Percentiles rank a stretch among this genome's conserved stretches.
phyloP scores from a whole-genome alignment of 2,113 vertebrate species.

The Jacana jacana region DNA sequence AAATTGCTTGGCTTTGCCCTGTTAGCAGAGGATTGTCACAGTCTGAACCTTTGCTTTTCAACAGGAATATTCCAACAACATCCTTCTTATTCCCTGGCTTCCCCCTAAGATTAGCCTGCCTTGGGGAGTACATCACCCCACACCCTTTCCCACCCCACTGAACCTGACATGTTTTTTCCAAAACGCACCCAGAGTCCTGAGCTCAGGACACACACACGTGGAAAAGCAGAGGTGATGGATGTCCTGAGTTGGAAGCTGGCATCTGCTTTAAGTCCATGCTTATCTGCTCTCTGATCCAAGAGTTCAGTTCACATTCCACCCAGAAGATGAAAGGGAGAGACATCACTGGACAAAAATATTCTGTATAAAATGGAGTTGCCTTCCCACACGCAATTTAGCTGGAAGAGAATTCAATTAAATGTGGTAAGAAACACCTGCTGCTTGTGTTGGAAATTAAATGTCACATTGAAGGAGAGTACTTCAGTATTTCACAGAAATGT shows the following conservation, averaged over 20 bases:
- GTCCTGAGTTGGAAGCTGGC: background rate
- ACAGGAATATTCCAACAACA: background rate
- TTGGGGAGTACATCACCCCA: background rate
- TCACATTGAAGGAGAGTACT: background rate
- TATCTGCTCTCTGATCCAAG: background rate
- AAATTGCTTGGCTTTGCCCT: background rate
- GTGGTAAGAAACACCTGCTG: background rate
- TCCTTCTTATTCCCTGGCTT: background rate
- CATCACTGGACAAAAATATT: background rate
- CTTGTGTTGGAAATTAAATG: background rate
- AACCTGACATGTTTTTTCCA: background rate
- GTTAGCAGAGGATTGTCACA: background rate
- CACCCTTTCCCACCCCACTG: background rate
- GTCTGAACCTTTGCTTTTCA: background rate
- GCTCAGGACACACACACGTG: background rate
- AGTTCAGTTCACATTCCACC: background rate
- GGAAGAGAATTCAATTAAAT: background rate
- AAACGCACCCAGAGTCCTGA: background rate
- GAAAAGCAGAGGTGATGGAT: background rate
- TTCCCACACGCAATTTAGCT: background rate
- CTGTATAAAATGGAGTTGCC: background rate
- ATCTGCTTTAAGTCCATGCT: background rate
- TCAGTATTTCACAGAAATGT: background rate
- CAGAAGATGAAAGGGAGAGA: background rate
- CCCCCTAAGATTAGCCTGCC: background rate